phyloP scores from a whole-genome alignment of 2,797 vertebrate species.

The Anguilla megastoma region DNA sequence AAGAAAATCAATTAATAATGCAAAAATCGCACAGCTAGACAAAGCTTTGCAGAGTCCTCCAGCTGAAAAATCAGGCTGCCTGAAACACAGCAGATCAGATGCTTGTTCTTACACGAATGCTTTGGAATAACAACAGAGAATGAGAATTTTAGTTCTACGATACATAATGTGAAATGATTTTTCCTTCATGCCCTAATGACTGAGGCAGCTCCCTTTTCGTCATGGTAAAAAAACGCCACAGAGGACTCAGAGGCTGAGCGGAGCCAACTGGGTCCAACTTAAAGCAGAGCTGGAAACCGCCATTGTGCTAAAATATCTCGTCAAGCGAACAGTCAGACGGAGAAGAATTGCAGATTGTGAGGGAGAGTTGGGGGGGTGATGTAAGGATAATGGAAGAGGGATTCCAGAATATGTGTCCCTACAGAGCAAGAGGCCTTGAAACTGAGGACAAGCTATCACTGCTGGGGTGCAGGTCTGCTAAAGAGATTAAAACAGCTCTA shows the following conservation, averaged over 20 bases:
- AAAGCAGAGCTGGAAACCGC: neutral
- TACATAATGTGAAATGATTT: neutral
- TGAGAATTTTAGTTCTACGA: neutral
- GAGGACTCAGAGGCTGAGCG: neutral
- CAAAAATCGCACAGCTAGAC: neutral
- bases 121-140: neutral
- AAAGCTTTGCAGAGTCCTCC: neutral
- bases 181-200: neutral
- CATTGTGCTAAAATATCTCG: neutral
- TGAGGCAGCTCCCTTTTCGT: neutral
- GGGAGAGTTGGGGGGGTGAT: neutral
- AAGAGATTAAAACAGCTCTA: neutral
- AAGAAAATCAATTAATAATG: too few relatives aligned
- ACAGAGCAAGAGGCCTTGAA: neutral
- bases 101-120: neutral
- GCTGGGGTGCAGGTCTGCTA: too few relatives aligned
- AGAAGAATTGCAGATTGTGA: neutral
- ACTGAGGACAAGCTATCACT: neutral
- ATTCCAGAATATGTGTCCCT: neutral
- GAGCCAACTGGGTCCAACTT: neutral
- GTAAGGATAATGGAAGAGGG: neutral
- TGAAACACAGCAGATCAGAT: neutral
- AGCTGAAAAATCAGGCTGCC: neutral
- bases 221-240: neutral
- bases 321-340: neutral